Conservation (phyloP, 2,888 invertebrate genomes). For the Hyles lineata region DNA sequence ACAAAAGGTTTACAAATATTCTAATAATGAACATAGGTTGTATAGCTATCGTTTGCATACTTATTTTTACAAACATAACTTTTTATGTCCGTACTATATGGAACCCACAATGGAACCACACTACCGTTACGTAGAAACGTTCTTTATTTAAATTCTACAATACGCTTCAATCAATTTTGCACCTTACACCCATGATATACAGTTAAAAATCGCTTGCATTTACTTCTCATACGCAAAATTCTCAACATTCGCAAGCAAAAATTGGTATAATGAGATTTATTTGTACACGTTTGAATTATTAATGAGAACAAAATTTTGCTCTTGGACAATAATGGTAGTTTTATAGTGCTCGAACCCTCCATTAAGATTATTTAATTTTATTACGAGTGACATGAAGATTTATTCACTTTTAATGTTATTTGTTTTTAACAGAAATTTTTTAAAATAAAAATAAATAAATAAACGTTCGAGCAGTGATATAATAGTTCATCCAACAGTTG, state of each 20-base stretch:
- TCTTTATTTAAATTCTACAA: background rate
- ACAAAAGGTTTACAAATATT: background rate
- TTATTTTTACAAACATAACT: background rate
- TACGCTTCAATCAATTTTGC: background rate
- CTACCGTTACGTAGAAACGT: background rate
- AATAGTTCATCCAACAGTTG: no score
- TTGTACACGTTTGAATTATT: conserved; percentile 61
- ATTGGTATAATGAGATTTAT: conserved; percentile 72
- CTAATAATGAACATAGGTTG: no score
- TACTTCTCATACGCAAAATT: background rate
- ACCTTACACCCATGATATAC: background rate
- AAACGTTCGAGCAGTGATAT: no score
- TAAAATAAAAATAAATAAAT: background rate
- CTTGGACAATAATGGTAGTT: conserved; percentile 27
- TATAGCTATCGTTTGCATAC: no score
- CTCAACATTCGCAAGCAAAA: conserved; percentile 44
- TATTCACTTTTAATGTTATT: background rate
- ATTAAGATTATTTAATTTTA: conserved; percentile 8
- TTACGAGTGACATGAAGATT: background rate
- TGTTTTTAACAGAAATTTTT: background rate
- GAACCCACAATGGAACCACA: conserved; percentile 12
- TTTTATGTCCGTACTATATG: background rate
- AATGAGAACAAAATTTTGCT: conserved; percentile 41
- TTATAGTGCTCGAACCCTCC: conserved; percentile 2
- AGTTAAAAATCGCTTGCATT: background rate